Evolutionary conservation across 1,140 invertebrate genomes (phyloP).

Genomic region (Eurosta solidaginis): DNA sequence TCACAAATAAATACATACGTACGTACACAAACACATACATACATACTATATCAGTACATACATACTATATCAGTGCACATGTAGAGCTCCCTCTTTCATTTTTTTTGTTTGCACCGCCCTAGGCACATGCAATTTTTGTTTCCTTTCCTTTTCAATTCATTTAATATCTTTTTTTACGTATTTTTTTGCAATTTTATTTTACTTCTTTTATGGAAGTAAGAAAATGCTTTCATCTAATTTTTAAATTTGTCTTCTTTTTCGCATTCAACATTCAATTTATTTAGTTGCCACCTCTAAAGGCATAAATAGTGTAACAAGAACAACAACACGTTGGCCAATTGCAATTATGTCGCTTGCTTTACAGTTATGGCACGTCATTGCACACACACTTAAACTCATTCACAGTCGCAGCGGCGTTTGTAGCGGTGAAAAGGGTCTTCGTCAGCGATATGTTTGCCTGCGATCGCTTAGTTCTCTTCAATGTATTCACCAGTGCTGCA

Average conservation of each 20-base stretch:
- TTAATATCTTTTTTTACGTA: background rate
- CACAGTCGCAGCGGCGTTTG: background rate
- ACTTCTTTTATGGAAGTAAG: background rate
- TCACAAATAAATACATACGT: background rate
- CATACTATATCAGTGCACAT: too few relatives aligned
- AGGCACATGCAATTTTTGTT: constrained; percentile 9
- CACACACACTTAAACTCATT: background rate
- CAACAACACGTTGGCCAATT: background rate
- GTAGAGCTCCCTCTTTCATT: too few relatives aligned
- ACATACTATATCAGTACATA: too few relatives aligned
- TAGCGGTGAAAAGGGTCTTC: background rate
- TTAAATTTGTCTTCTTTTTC: background rate
- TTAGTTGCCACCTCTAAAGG: constrained; percentile 18
- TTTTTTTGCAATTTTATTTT: background rate
- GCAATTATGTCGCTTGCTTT: background rate
- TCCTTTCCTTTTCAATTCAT: constrained; percentile 28
- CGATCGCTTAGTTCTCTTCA: too few relatives aligned
- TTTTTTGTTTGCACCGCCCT: too few relatives aligned
- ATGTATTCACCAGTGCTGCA: too few relatives aligned
- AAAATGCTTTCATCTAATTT: background rate
- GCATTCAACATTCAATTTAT: constrained; percentile 25
- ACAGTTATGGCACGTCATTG: background rate
- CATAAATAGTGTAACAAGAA: background rate
- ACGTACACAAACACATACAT: background rate
- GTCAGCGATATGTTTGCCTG: background rate